Conservation (phyloP, 2,113 vertebrate species). For the Catharus minimus region DNA sequence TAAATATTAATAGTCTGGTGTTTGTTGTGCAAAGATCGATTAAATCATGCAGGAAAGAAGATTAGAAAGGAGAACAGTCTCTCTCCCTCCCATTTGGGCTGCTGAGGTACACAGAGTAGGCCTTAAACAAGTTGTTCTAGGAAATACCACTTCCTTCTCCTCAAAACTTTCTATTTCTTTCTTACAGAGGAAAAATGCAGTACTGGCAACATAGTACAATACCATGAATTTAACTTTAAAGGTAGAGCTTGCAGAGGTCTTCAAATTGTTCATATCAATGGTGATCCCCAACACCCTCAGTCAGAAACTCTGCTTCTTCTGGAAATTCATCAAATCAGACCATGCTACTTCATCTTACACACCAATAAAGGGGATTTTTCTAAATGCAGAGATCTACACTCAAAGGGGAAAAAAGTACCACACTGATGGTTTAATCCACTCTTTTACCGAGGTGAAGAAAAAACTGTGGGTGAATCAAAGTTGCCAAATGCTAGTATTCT, state of each 20-base stretch:
- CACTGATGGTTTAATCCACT: neutral
- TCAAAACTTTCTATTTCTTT: neutral
- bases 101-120: neutral
- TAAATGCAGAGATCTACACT: neutral
- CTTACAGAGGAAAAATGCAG: neutral
- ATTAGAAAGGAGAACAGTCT: neutral
- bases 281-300: neutral
- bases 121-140: neutral
- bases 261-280: rapidly evolving
- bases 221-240: neutral
- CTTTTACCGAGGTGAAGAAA: neutral
- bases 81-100: neutral
- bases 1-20: neutral
- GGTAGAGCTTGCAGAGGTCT: neutral
- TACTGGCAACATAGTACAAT: neutral
- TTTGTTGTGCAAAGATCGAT: neutral
- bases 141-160: neutral
- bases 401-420: neutral
- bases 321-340: neutral
- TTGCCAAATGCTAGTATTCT: neutral
- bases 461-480: neutral
- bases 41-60: neutral
- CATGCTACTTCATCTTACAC: neutral
- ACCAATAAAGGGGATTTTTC: neutral
- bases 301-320: neutral